Conservation (phyloP, 92 coral and sea anemone genomes). For the Porites lobata region DNA sequence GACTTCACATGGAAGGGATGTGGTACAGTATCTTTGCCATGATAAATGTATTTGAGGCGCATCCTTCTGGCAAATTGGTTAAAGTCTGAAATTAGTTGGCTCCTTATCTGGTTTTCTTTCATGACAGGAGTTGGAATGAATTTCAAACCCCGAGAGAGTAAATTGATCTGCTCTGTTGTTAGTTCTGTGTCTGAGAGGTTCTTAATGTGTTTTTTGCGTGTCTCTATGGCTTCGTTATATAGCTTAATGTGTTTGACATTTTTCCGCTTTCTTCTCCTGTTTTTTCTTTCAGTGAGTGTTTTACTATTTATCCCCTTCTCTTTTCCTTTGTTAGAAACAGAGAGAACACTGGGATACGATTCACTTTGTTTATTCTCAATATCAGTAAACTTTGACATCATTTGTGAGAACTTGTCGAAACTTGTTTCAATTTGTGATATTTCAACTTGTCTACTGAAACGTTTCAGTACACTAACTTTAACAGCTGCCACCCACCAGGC, state of each 20-base stretch:
- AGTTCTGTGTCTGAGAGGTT: slow-evolving; percentile 19
- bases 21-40: slow-evolving; percentile 36
- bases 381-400: slow-evolving; percentile 4
- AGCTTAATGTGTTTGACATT: not conserved
- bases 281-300: not conserved
- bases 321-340: not conserved
- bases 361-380: slow-evolving; percentile 6
- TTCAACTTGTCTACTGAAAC: too few species aligned
- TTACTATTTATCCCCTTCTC: slow-evolving; percentile 9
- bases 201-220: slow-evolving; percentile 11
- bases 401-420: slow-evolving; percentile 7
- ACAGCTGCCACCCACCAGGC: too few species aligned
- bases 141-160: slow-evolving; percentile 30
- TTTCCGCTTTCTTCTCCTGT: slow-evolving; percentile 10
- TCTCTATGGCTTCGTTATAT: not conserved
- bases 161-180: slow-evolving; percentile 12
- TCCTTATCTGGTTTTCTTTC: slow-evolving; percentile 4
- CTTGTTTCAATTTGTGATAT: too few species aligned
- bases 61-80: slow-evolving; percentile 42
- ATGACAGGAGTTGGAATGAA: slow-evolving; percentile 41
- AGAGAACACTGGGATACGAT: not conserved
- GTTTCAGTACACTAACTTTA: too few species aligned
- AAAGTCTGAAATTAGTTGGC: slow-evolving; percentile 28
- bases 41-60: slow-evolving; percentile 23
- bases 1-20: slow-evolving; percentile 66